phyloP scores from a whole-genome alignment of 2,797 vertebrate species.

The Cyprinodon diabolis region DNA sequence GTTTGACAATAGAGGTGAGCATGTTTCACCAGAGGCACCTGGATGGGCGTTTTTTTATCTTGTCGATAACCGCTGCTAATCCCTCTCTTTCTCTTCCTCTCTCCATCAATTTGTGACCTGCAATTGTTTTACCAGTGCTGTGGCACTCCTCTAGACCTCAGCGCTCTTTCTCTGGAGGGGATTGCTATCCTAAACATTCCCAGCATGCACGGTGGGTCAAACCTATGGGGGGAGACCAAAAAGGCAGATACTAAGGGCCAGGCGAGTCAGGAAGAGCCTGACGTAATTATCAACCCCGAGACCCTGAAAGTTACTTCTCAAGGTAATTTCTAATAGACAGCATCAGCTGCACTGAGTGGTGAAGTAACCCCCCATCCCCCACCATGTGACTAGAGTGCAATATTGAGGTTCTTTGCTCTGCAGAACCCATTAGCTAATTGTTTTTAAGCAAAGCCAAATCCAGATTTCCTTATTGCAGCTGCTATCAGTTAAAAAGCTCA shows the following conservation, averaged over 20 bases:
- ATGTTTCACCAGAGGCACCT: background rate
- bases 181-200: slow-evolving; percentile 94
- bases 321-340: slow-evolving; percentile 74
- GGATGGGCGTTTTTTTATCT: slow-evolving; percentile 3
- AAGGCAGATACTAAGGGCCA: slow-evolving; percentile 74
- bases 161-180: slow-evolving; percentile 85
- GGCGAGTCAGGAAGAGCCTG: slow-evolving; percentile 72
- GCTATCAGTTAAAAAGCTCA: slow-evolving; percentile 5
- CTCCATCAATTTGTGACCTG: background rate
- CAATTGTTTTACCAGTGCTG: slow-evolving; percentile 80
- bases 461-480: slow-evolving; percentile 17
- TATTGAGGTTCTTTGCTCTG: slow-evolving; percentile 1
- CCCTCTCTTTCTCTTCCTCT: background rate
- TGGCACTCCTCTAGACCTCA: slow-evolving; percentile 87
- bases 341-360: background rate
- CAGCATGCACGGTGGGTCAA: slow-evolving; percentile 95
- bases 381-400: background rate
- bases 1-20: slow-evolving; percentile 89
- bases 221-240: slow-evolving; percentile 94
- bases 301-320: slow-evolving; percentile 88
- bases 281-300: slow-evolving; percentile 88
- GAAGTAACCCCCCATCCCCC: background rate
- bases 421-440: slow-evolving; percentile 18
- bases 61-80: background rate
- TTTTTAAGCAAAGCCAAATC: slow-evolving; percentile 16